Percentiles rank a stretch among this genome's conserved stretches.
These are phyloP conservation scores for Scolopax bukidnonensis DNA, from an alignment of 2,797 vertebrate genomes.

Conservation along the genomic window DNA sequence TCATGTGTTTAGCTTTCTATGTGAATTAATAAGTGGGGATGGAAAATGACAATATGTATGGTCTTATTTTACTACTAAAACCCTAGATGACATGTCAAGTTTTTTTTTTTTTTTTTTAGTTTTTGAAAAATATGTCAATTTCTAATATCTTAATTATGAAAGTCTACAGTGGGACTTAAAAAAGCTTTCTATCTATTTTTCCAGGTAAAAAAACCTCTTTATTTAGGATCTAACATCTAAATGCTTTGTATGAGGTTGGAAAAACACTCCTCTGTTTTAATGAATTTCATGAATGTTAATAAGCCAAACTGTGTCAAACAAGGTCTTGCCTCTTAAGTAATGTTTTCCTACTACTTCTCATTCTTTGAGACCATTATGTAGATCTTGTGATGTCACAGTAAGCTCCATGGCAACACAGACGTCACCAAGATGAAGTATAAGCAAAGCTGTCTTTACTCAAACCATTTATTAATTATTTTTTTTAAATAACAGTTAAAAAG, in stretches of 20 bases:
- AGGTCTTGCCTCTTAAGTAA: constrained; percentile 29
- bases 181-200: background rate
- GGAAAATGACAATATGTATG: background rate
- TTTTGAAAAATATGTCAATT: background rate
- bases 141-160: background rate
- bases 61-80: background rate
- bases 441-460: constrained; percentile 4
- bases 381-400: constrained; percentile 25
- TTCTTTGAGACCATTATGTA: constrained; percentile 36
- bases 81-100: background rate
- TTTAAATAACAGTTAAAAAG: background rate
- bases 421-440: constrained; percentile 17
- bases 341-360: constrained; percentile 16
- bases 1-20: background rate
- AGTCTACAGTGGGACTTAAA: background rate
- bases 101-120: background rate
- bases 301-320: background rate
- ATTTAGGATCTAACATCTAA: background rate
- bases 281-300: constrained; percentile 25
- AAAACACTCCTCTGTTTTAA: constrained; percentile 10
- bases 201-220: background rate
- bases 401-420: background rate
- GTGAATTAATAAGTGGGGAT: background rate
- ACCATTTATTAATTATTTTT: background rate
- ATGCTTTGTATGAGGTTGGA: background rate